Conservation (phyloP, 2,797 vertebrate species). For the Novumbra hubbsi region DNA sequence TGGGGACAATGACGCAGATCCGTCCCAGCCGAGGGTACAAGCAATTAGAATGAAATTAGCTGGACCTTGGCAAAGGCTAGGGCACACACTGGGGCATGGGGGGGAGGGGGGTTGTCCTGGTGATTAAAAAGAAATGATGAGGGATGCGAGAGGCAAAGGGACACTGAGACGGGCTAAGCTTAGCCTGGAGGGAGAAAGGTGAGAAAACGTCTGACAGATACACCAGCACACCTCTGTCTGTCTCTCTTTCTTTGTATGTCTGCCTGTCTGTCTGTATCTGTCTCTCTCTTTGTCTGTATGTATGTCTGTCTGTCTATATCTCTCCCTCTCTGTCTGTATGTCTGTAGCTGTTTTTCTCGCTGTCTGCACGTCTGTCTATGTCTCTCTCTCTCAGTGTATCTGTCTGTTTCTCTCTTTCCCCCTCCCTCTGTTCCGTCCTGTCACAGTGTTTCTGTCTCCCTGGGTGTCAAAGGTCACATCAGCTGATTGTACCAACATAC, state of each 20-base stretch:
- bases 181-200: conserved; percentile 40
- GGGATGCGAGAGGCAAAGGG: conserved; percentile 43
- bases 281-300: conserved; percentile 2
- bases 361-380: background rate
- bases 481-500: conserved; percentile 44
- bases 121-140: conserved; percentile 61
- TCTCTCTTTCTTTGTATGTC: conserved; percentile 39
- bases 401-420: background rate
- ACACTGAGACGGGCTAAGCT: conserved; percentile 37
- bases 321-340: too few relatives aligned
- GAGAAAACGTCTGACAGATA: conserved; percentile 68
- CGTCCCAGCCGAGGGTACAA: conserved; percentile 65
- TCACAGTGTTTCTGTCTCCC: background rate
- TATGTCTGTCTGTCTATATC: background rate
- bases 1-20: conserved; percentile 70
- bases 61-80: conserved; percentile 81
- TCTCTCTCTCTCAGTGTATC: background rate
- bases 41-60: conserved; percentile 82
- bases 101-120: conserved; percentile 28
- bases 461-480: background rate
- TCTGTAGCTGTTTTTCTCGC: too few relatives aligned
- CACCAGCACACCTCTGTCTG: conserved; percentile 62
- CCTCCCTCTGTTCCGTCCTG: background rate
- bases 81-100: conserved; percentile 65
- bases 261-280: conserved; percentile 29